Conservation (phyloP, 2,113 vertebrate genomes). For the Platichthys stellatus region DNA sequence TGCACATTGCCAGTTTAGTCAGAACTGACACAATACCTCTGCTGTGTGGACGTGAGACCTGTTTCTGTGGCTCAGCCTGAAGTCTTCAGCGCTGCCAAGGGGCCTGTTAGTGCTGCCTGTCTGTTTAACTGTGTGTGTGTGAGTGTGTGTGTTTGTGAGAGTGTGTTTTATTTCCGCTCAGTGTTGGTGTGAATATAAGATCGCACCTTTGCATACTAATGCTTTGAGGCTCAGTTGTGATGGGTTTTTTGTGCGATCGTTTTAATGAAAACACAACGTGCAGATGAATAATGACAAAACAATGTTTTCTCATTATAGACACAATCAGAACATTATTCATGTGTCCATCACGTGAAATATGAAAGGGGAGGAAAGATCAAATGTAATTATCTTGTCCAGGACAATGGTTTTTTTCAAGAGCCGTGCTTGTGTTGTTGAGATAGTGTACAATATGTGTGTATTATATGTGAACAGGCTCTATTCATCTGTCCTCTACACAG, state of each 20-base stretch:
- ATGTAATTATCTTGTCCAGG: too few relatives aligned
- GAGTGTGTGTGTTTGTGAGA: conserved; percentile 11
- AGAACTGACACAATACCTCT: conserved; percentile 24
- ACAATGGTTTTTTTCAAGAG: too few relatives aligned
- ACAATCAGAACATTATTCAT: background rate
- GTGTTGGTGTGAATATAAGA: conserved; percentile 3
- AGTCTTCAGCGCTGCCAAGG: conserved; percentile 26
- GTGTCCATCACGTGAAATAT: too few relatives aligned
- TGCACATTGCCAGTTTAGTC: conserved; percentile 18
- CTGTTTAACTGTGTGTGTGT: conserved; percentile 16
- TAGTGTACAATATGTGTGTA: too few relatives aligned
- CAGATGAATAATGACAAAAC: background rate
- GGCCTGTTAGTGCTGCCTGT: conserved; percentile 40
- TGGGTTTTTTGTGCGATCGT: background rate
- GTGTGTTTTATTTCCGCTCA: background rate
- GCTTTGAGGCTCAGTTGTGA: background rate
- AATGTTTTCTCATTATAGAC: background rate
- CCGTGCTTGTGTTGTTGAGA: too few relatives aligned
- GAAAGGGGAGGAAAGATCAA: too few relatives aligned
- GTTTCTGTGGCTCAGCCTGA: conserved; percentile 20
- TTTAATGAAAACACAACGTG: too few relatives aligned
- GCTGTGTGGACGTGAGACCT: conserved; percentile 25
- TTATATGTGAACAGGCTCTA: too few relatives aligned
- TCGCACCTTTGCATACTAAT: conserved; percentile 53
- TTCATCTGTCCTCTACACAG: too few relatives aligned